Percentiles rank a stretch among this genome's conserved stretches.
Conservation (phyloP, 2,888 invertebrate genomes). For the Oligia fasciuncula region DNA sequence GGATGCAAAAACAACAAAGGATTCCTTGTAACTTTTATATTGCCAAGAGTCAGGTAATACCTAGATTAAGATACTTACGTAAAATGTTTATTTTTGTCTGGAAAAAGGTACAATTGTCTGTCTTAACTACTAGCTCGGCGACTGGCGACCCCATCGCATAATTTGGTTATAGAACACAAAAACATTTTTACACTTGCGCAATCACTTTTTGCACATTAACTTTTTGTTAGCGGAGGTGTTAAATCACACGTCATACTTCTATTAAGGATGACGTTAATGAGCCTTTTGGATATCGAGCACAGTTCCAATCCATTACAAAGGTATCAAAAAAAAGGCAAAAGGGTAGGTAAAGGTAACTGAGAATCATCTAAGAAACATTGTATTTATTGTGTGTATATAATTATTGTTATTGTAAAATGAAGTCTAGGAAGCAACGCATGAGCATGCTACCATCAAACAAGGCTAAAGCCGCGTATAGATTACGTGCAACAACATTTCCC, state of each 20-base stretch:
- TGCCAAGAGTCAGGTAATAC: neutral
- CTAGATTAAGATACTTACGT: neutral
- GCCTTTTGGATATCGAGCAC: slow-evolving; percentile 23
- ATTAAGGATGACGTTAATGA: slow-evolving; percentile 4
- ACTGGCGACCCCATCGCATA: neutral
- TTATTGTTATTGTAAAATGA: neutral
- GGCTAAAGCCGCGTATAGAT: neutral
- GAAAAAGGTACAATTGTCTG: neutral
- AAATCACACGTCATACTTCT: slow-evolving; percentile 5
- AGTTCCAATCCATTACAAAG: slow-evolving; percentile 25
- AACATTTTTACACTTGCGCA: slow-evolving; percentile 20
- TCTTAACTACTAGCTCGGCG: neutral
- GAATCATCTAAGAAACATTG: neutral
- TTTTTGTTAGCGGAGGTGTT: slow-evolving; percentile 31
- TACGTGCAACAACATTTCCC: slow-evolving; percentile 3
- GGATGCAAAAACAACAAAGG: slow-evolving; percentile 1
- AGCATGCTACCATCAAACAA: slow-evolving; percentile 41
- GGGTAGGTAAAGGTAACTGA: too few species aligned
- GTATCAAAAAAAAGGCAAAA: too few species aligned
- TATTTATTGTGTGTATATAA: neutral
- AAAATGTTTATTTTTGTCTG: neutral
- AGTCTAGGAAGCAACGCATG: slow-evolving; percentile 5
- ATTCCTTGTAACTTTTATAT: neutral
- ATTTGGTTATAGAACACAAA: slow-evolving; percentile 19
- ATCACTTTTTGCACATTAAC: slow-evolving; percentile 29